These are phyloP conservation scores for Ophiodon elongatus DNA, from an alignment of 2,113 vertebrate species.

Conservation along the genomic window DNA sequence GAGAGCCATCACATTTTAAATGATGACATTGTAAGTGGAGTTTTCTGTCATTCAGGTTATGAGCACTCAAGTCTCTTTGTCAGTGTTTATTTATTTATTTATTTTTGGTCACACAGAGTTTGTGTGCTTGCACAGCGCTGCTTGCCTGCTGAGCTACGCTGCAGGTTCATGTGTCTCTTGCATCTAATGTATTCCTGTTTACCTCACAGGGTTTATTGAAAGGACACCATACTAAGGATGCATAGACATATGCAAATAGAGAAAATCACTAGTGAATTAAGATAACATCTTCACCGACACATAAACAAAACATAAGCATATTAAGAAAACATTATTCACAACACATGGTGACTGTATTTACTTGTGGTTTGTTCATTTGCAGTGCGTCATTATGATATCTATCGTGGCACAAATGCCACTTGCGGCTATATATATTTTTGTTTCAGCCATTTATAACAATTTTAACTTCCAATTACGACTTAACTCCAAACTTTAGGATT, in stretches of 20 bases:
- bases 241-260: not conserved
- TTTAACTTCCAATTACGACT: not conserved
- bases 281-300: not conserved
- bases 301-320: not conserved
- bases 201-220: conserved; percentile 7
- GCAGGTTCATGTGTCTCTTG: not conserved
- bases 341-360: too few species aligned
- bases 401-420: not conserved
- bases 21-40: conserved; percentile 41
- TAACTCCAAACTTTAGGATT: conserved; percentile 83
- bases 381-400: not conserved
- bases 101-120: not conserved
- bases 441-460: not conserved
- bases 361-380: not conserved
- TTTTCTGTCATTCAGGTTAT: conserved; percentile 43
- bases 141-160: not conserved
- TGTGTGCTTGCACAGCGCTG: not conserved
- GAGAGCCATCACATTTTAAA: conserved; percentile 56
- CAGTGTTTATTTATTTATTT: conserved; percentile 3
- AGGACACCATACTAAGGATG: not conserved
- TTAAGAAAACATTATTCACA: not conserved
- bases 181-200: not conserved
- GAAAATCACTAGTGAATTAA: not conserved
- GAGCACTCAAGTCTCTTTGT: conserved; percentile 34
- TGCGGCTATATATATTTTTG: not conserved